These are phyloP conservation scores for Felis chaus DNA, from an alignment of 2,113 vertebrate genomes.

Conservation along the genomic window DNA sequence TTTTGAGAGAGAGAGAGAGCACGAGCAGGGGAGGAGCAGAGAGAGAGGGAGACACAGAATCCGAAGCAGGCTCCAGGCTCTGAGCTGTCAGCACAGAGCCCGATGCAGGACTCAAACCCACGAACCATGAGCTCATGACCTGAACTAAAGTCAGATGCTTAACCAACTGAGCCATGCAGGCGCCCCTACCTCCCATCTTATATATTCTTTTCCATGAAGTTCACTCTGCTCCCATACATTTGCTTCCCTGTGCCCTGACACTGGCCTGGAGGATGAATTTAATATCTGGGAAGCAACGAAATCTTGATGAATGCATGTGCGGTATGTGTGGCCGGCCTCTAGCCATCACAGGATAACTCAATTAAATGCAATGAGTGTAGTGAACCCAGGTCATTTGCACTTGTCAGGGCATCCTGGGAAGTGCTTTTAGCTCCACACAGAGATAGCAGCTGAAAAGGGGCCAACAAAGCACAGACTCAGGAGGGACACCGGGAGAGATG, in stretches of 20 bases:
- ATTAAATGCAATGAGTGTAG: background rate
- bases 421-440: background rate
- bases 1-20: too few species aligned
- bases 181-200: background rate
- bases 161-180: too few species aligned
- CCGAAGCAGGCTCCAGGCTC: too few species aligned
- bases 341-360: background rate
- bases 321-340: background rate
- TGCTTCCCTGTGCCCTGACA: background rate
- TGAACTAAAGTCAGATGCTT: too few species aligned
- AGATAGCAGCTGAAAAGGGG: background rate
- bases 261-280: background rate
- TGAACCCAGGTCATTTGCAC: background rate
- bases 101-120: too few species aligned
- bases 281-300: background rate
- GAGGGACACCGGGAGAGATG: background rate
- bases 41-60: too few species aligned
- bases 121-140: too few species aligned
- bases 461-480: background rate
- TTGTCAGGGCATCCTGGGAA: background rate
- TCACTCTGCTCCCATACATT: background rate
- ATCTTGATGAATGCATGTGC: background rate
- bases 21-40: too few species aligned
- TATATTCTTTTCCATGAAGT: accelerated
- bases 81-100: too few species aligned